Percentiles rank a stretch among this genome's conserved stretches.
These are phyloP conservation scores for Drosophila pruinosa DNA, from an alignment of 1,140 invertebrate species.

Conservation along the genomic window DNA sequence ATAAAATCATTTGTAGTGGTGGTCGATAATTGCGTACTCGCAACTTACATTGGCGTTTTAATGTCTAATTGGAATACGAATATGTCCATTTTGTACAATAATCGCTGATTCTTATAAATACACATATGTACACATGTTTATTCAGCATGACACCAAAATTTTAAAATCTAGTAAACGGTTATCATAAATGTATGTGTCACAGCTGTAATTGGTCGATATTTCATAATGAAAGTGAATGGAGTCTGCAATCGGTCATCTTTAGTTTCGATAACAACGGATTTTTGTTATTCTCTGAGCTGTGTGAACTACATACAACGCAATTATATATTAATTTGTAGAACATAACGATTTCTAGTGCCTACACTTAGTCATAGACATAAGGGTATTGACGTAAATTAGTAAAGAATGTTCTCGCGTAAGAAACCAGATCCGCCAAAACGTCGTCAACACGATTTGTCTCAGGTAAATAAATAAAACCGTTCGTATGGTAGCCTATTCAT, in stretches of 20 bases:
- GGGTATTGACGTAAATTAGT: background rate
- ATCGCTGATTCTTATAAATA: no score
- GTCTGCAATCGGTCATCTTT: conserved; percentile 8
- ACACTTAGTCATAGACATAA: background rate
- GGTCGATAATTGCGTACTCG: conserved; percentile 10
- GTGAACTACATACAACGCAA: conserved; percentile 39
- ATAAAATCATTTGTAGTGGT: conserved; percentile 15
- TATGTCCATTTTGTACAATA: no score
- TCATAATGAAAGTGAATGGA: background rate
- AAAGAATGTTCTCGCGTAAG: conserved; percentile 84
- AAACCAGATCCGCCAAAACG: conserved; percentile 83
- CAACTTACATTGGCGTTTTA: background rate
- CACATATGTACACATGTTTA: no score
- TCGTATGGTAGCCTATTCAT: conserved; percentile 45
- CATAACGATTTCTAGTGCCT: conserved; percentile 1
- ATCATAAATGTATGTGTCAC: background rate
- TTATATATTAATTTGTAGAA: conserved; percentile 20
- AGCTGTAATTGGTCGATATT: background rate
- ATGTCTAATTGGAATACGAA: background rate
- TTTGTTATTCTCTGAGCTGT: conserved; percentile 34
- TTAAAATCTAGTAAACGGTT: background rate
- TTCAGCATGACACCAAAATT: background rate
- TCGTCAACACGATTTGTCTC: conserved; percentile 79
- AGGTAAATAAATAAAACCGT: conserved; percentile 51
- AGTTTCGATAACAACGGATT: conserved; percentile 17